Evolutionary conservation across 2,113 vertebrate species (phyloP).

Genomic region (Onychorhynchus coronatus): DNA sequence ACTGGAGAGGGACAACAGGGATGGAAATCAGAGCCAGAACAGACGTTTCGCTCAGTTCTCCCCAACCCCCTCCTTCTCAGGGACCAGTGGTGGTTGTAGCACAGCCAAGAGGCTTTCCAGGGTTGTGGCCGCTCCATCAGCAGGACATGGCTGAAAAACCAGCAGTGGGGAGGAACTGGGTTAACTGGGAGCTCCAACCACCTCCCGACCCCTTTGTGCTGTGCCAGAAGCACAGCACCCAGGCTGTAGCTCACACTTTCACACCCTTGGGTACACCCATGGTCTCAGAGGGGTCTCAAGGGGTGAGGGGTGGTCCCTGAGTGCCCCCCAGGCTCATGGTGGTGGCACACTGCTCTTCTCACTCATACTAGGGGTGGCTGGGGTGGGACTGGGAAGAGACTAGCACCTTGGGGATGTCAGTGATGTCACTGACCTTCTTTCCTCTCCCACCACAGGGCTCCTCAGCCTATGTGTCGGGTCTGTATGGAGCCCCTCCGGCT

Average conservation of each 20-base stretch:
- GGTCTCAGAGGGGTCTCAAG: not conserved
- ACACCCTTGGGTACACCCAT: fast-evolving
- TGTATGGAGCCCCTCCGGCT: constrained; percentile 81
- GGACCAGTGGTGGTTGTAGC: not conserved
- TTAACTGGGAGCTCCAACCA: not conserved
- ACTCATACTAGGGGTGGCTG: not conserved
- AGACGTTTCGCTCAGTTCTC: not conserved
- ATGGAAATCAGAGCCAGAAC: not conserved
- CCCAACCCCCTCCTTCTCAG: not conserved
- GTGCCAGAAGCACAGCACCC: fast-evolving
- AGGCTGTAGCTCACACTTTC: not conserved
- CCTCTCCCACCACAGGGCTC: constrained; percentile 79
- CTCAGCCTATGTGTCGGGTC: constrained; percentile 85
- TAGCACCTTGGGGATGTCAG: fast-evolving
- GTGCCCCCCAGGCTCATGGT: not conserved
- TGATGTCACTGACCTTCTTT: not conserved
- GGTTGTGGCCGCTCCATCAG: not conserved
- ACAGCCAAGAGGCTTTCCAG: not conserved
- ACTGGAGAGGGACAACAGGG: not conserved
- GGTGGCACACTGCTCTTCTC: fast-evolving
- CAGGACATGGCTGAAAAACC: fast-evolving
- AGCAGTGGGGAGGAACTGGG: not conserved
- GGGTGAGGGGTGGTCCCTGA: not conserved
- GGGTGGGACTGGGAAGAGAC: not conserved
- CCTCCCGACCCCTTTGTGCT: fast-evolving